Percentiles rank a stretch among this genome's conserved stretches.
Evolutionary conservation across 2,113 vertebrate genomes (phyloP).

Genomic region (Genyomyrus donnyi): DNA sequence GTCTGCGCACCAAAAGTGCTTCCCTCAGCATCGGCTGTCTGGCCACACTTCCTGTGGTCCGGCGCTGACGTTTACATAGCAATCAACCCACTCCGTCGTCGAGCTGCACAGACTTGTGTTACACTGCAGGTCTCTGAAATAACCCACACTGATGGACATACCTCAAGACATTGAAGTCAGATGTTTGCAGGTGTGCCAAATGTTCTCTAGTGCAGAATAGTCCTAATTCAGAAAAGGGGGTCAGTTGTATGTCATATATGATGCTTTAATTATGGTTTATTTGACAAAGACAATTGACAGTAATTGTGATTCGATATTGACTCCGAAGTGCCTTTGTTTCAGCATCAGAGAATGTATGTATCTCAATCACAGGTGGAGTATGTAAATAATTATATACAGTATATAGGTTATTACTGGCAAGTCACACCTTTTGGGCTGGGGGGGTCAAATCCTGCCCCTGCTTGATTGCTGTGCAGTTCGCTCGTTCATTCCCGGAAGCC

Average conservation of each 20-base stretch:
- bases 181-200: conserved; percentile 50
- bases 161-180: conserved; percentile 70
- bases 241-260: conserved; percentile 26
- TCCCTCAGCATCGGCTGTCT: conserved; percentile 79
- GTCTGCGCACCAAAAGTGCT: conserved; percentile 56
- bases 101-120: conserved; percentile 62
- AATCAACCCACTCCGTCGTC: conserved; percentile 65
- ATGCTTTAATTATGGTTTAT: neutral
- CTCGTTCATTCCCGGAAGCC: neutral
- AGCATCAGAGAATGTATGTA: neutral
- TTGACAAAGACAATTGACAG: conserved; percentile 44
- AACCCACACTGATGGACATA: conserved; percentile 66
- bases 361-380: neutral
- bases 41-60: conserved; percentile 77
- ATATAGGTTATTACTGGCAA: neutral
- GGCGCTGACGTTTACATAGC: conserved; percentile 61
- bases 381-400: neutral
- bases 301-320: conserved; percentile 19
- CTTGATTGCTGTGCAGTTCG: neutral
- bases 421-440: neutral
- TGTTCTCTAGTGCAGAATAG: conserved; percentile 25
- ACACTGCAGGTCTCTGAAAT: conserved; percentile 76
- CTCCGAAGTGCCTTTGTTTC: neutral
- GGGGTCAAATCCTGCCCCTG: neutral
- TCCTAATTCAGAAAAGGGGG: conserved; percentile 30